phyloP scores from a whole-genome alignment of 1,140 invertebrate genomes.

The Chymomyza costata region DNA sequence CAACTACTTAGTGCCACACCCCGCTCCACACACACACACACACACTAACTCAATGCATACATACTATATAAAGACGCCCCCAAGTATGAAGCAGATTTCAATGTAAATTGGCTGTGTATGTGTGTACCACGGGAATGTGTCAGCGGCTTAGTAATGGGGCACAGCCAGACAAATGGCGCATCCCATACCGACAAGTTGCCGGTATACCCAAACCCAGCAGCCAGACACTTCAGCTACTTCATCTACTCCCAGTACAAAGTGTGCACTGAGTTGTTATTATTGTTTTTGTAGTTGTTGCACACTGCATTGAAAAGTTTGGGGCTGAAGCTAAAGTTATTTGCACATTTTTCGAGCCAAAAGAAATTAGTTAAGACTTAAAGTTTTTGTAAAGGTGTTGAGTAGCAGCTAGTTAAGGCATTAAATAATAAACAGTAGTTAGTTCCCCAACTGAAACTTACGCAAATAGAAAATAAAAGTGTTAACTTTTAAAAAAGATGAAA shows the following conservation, averaged over 20 bases:
- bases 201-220: not conserved
- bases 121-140: conserved; percentile 54
- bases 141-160: conserved; percentile 48
- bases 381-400: conserved; percentile 49
- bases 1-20: conserved; percentile 49
- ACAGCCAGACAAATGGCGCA: conserved; percentile 4
- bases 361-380: conserved; percentile 55
- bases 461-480: no score
- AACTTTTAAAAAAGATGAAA: no score
- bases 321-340: conserved; percentile 45
- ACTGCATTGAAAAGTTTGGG: conserved; percentile 36
- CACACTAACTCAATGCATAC: no score
- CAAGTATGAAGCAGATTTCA: conserved; percentile 47
- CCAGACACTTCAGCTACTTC: conserved; percentile 12
- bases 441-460: no score
- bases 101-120: conserved; percentile 60
- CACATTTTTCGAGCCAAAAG: conserved; percentile 52
- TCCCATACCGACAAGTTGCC: no score
- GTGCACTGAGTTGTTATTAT: conserved; percentile 17
- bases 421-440: conserved; percentile 50
- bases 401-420: conserved; percentile 53
- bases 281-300: no score
- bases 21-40: no score
- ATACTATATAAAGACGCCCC: no score
- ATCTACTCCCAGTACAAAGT: no score